A percentile compares a stretch with the other conserved stretches of the same genome.
phyloP scores from a whole-genome alignment of 2,888 invertebrate genomes.

The Cheilosia urbana region DNA sequence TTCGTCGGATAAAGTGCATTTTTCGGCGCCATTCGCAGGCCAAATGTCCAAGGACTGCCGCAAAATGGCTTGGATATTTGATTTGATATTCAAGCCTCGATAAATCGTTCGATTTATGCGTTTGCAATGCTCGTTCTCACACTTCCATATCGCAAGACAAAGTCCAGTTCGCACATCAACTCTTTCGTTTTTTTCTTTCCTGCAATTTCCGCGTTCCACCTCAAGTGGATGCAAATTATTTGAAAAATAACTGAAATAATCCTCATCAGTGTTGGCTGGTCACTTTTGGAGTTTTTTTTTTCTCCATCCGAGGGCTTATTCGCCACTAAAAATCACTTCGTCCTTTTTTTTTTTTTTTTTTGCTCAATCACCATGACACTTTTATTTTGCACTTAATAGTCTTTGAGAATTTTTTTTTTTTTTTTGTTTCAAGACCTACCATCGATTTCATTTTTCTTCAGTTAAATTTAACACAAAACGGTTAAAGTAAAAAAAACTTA shows the following conservation, averaged over 20 bases:
- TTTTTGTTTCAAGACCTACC: conserved; percentile 80
- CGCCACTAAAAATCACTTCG: conserved; percentile 27
- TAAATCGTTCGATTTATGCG: neutral
- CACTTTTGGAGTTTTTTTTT: conserved; percentile 6
- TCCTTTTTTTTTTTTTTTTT: conserved; percentile 3
- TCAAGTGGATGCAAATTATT: neutral
- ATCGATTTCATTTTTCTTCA: conserved; percentile 83
- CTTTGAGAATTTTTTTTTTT: conserved; percentile 2
- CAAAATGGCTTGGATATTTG: neutral
- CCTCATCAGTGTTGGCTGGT: conserved; percentile 13
- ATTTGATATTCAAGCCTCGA: neutral
- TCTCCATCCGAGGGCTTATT: conserved; percentile 18
- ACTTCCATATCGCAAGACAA: neutral
- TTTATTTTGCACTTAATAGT: conserved; percentile 20
- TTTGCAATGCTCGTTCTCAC: neutral
- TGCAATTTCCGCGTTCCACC: neutral
- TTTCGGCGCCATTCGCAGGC: neutral
- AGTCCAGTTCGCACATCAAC: conserved; percentile 35
- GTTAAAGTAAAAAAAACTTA: conserved; percentile 65
- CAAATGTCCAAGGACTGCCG: too few relatives aligned
- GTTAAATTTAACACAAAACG: conserved; percentile 67
- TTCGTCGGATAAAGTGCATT: neutral
- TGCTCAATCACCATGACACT: conserved; percentile 26
- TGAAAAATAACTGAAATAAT: conserved; percentile 31
- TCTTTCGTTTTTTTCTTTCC: conserved; percentile 39